phyloP scores from a whole-genome alignment of 2,113 vertebrate species.

The Phainopepla nitens region DNA sequence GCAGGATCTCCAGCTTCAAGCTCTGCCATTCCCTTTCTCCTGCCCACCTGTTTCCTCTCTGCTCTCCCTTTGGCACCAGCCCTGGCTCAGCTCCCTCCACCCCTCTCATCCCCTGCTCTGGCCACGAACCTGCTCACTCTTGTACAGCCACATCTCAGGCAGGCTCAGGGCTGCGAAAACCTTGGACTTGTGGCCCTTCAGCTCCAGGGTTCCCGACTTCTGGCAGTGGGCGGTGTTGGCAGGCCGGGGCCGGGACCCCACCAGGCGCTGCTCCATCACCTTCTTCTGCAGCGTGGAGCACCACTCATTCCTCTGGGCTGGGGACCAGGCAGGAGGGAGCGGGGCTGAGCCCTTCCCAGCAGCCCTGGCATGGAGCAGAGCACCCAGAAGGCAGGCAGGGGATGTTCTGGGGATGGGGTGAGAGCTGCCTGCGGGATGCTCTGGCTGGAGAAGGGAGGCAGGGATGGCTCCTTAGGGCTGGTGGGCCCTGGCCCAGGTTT shows the following conservation, averaged over 20 bases:
- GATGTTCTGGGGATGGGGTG: background rate
- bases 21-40: background rate
- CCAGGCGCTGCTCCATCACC: constrained; percentile 81
- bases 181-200: constrained; percentile 92
- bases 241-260: constrained; percentile 67
- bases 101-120: background rate
- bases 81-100: background rate
- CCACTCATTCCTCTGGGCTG: constrained; percentile 87
- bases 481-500: background rate
- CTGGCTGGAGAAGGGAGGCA: background rate
- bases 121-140: constrained; percentile 88
- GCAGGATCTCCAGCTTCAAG: background rate
- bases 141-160: constrained; percentile 93
- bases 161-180: constrained; percentile 85
- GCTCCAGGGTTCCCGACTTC: constrained; percentile 83
- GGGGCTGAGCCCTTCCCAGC: background rate
- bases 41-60: background rate
- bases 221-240: constrained; percentile 77
- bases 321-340: background rate
- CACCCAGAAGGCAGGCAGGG: background rate
- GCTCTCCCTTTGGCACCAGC: background rate
- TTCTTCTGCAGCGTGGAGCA: constrained; percentile 85
- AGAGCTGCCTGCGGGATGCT: fast-evolving
- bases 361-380: background rate
- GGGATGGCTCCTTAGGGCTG: background rate